Base-by-base conservation (phyloP, 2,113 vertebrate species). In the Oenanthe oenanthe region DNA sequence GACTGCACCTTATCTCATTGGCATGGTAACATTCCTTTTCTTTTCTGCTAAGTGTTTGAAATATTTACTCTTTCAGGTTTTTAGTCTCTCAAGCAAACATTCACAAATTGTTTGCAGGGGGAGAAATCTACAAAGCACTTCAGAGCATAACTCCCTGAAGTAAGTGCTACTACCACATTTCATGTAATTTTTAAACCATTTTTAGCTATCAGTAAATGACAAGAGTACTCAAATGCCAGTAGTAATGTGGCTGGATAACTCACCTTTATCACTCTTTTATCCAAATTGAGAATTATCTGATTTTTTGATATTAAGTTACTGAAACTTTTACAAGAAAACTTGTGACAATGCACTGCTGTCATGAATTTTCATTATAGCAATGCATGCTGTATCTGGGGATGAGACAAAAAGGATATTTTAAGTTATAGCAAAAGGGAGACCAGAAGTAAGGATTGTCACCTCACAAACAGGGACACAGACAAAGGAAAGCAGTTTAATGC, bases 221-320 rank as follows among this genome's bases (percentile, higher is more conserved):
- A 75, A 88, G 42, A 25, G 0, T 0, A 0, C 4, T 10, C 25
- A 57, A 54, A 25, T 28, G 3, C 2, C 36, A 43, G 21, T 14
- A 89, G 8, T 1, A 20, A 53, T 56, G 65, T 80, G 16, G 3
- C 31, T 89, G 13, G 21, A 19, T n/a, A 68, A 53, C 12, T 31
- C 7, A 61, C 4, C 1, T 65, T 70, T 2, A 3, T 31, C 13
- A 47, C 2, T 76, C 7, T 43, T 80, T 77, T 68, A 73, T 83
- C 36, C 36, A 61, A 6, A 67, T 28, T 38, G 16, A 24, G 6
- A 60, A 62, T 88, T 47, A 38, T 42, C 26, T 57, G 29, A 65
- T 76, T 67, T 76, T 54, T 86, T 67, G 73, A 1, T 31, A 76
- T n/a, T 68, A 91, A 45, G 20, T 14, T 65, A 65, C 22, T 10